These are phyloP conservation scores for Aramus guarauna DNA, from an alignment of 2,113 vertebrate genomes.

Conservation along the genomic window DNA sequence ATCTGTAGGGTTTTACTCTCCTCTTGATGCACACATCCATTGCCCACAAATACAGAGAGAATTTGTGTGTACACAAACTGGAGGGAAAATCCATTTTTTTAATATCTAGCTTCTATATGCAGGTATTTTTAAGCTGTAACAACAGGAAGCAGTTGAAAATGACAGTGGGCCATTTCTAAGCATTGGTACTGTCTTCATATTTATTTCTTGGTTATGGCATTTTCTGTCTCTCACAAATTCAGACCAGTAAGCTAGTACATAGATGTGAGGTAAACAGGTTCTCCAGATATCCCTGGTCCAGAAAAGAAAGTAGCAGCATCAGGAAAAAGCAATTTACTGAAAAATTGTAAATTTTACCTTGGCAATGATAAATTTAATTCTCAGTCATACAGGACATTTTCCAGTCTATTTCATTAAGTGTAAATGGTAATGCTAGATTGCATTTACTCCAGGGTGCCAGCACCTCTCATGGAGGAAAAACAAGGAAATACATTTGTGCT, in stretches of 20 bases:
- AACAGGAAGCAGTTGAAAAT: neutral
- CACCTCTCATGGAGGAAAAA: neutral
- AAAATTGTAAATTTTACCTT: neutral
- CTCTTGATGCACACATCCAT: neutral
- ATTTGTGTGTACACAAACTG: neutral
- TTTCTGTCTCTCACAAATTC: neutral
- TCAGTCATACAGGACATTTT: neutral
- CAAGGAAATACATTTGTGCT: neutral
- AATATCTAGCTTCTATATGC: neutral
- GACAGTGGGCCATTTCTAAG: neutral
- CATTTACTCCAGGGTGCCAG: neutral
- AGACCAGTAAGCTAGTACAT: neutral
- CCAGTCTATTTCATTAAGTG: neutral
- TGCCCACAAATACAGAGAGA: neutral
- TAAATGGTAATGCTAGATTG: neutral
- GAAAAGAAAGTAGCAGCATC: neutral
- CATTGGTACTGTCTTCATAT: too few relatives aligned
- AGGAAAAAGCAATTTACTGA: neutral
- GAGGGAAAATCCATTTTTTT: neutral
- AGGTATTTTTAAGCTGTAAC: neutral
- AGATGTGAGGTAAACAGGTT: neutral
- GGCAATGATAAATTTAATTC: neutral
- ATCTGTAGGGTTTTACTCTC: neutral
- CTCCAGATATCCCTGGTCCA: neutral
- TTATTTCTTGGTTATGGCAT: neutral